Evolutionary conservation across 1,140 invertebrate species (phyloP), one percentile per base, ranked within the genome.

Genomic region (Drosophila pallidifrons): DNA sequence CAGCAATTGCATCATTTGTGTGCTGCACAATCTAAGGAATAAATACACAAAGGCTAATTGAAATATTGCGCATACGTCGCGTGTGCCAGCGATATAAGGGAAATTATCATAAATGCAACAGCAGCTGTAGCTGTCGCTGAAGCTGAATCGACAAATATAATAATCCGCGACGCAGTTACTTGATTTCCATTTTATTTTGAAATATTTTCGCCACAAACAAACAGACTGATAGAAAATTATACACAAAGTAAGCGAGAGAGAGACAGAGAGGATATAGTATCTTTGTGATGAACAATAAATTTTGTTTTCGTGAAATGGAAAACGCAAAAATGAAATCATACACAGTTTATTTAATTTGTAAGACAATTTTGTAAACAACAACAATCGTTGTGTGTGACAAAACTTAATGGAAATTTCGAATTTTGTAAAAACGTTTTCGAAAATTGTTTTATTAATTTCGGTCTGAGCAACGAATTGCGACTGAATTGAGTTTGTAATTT

Each of bases 21-120:
- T 61, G 45, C 63, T 32, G 54, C 60, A 32, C 30, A 28, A 63
- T 46, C 57, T 75, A 61, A 49, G 49, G 35, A 73, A 67, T 67
- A 25, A 57, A 65, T 54, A 67, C 35, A 64, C 35, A 58, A 51
- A 77, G 57, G 52, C 38, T 64, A 68, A 80, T 85, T 59, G 30
- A 76, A 87, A 79, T 87, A 87, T 86, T 78, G 79, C 79, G 79
- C 78, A 86, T 86, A 86, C 82, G 82, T 57, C 73, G 68, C 76
- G 82, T 86, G 65, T 66, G 79, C 55, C 69, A 57, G 51, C 60
- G 49, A 59, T 63, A 60, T 47, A 51, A 41, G 51, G 51, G 54
- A 51, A 72, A 63, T 81, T 85, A 86, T 86, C 67, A 70, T 86
- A 78, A 61, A 80, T 67, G 51, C 16, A 51, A 35, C 49, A 25